phyloP scores from a whole-genome alignment of 2,797 vertebrate species.

The Hydrophis major region DNA sequence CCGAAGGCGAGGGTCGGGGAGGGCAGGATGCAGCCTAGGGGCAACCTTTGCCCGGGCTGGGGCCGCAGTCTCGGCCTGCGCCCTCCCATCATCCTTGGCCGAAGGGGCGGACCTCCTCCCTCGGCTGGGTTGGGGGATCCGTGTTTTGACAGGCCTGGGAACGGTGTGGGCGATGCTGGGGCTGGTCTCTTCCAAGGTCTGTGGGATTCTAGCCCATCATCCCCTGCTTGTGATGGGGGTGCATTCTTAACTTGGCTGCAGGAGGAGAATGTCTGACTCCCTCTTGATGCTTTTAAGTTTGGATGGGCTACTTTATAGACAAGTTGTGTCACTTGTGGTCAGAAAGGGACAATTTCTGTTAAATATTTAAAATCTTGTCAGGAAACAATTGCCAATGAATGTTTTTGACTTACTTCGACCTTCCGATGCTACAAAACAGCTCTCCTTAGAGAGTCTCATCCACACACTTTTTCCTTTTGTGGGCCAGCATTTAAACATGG shows the following conservation, averaged over 20 bases:
- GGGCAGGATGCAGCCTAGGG: neutral
- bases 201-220: neutral
- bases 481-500: neutral
- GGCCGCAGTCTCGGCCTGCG: neutral
- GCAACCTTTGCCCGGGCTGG: neutral
- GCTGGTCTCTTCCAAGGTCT: neutral
- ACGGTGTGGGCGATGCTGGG: neutral
- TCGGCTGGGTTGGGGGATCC: neutral
- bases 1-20: neutral
- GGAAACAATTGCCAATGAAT: neutral
- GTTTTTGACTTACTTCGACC: constrained; percentile 5
- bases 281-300: neutral
- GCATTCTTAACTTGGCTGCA: neutral
- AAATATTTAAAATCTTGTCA: constrained; percentile 33
- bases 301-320: neutral
- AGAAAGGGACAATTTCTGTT: constrained; percentile 21
- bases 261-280: neutral
- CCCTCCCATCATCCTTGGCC: neutral
- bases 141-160: neutral
- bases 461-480: neutral
- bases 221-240: neutral
- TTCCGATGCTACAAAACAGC: neutral
- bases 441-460: neutral
- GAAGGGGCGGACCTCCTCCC: neutral
- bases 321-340: neutral